These are phyloP conservation scores for Drosophila arawakana DNA, from an alignment of 1,140 invertebrate genomes.

Conservation along the genomic window DNA sequence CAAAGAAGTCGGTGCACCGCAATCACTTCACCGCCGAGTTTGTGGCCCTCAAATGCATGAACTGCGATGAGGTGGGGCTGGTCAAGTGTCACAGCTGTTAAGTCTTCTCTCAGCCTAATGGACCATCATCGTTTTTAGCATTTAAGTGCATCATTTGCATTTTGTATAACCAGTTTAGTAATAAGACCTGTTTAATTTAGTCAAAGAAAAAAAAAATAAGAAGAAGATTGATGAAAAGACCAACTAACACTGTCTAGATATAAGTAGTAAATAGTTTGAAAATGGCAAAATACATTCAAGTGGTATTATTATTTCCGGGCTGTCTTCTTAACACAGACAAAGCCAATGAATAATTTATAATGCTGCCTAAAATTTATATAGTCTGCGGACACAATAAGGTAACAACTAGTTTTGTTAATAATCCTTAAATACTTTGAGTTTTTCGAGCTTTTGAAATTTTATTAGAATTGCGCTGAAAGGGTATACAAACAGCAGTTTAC, in stretches of 20 bases:
- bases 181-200: slow-evolving; percentile 55
- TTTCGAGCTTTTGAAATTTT: slow-evolving; percentile 5
- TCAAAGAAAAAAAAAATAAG: slow-evolving; percentile 2
- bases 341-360: background rate
- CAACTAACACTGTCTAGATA: slow-evolving; percentile 41
- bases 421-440: slow-evolving; percentile 9
- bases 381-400: background rate
- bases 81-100: slow-evolving; percentile 93
- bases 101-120: background rate
- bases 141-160: slow-evolving; percentile 38
- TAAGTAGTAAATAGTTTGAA: slow-evolving; percentile 69
- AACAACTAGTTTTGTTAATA: slow-evolving; percentile 2
- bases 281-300: slow-evolving; percentile 16
- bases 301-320: slow-evolving; percentile 5
- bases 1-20: slow-evolving; percentile 96
- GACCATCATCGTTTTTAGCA: slow-evolving; percentile 18
- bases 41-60: slow-evolving; percentile 97
- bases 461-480: slow-evolving; percentile 2
- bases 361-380: slow-evolving; percentile 4
- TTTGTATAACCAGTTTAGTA: slow-evolving; percentile 35
- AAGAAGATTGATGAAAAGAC: slow-evolving; percentile 5
- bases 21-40: slow-evolving; percentile 98
- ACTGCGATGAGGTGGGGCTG: slow-evolving; percentile 97
- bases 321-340: background rate
- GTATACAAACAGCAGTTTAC: slow-evolving; percentile 6